phyloP scores from a whole-genome alignment of 2,797 vertebrate genomes.

The Tolypeutes matacus region DNA sequence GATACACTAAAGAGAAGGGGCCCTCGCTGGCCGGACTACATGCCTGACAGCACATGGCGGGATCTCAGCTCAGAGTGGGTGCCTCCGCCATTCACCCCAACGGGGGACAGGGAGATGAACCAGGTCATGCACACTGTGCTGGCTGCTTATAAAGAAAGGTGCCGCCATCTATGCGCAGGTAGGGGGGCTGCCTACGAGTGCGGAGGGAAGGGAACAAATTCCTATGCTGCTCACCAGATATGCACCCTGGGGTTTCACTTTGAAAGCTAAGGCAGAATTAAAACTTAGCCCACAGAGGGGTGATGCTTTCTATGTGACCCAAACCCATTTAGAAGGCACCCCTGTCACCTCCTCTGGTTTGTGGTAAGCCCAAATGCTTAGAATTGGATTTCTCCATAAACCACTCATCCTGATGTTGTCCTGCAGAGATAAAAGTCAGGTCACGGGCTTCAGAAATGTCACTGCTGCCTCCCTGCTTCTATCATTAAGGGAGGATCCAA shows the following conservation, averaged over 20 bases:
- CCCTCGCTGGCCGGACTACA: not conserved
- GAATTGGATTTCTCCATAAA: slow-evolving; percentile 68
- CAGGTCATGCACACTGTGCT: not conserved
- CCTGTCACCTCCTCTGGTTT: slow-evolving; percentile 2
- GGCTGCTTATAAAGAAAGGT: not conserved
- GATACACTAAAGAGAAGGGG: not conserved
- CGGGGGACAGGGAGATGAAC: not conserved
- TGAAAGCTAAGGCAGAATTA: slow-evolving; percentile 26
- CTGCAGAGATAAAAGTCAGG: slow-evolving; percentile 49
- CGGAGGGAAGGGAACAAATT: not conserved
- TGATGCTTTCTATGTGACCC: not conserved
- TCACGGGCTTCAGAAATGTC: slow-evolving; percentile 45
- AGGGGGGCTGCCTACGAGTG: not conserved
- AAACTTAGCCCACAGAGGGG: not conserved
- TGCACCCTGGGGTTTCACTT: not conserved
- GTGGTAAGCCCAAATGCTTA: slow-evolving; percentile 56
- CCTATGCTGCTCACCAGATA: not conserved
- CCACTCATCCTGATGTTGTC: slow-evolving; percentile 1
- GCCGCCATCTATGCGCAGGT: not conserved
- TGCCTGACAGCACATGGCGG: no score
- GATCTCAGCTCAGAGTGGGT: not conserved
- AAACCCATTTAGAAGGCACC: slow-evolving; percentile 27
- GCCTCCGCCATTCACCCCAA: not conserved
- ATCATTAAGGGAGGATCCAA: not conserved
- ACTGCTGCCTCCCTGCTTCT: not conserved